Evolutionary conservation across 2,888 invertebrate species (phyloP), one percentile per base, ranked within the genome.

Genomic region (Microplitis deprimator): DNA sequence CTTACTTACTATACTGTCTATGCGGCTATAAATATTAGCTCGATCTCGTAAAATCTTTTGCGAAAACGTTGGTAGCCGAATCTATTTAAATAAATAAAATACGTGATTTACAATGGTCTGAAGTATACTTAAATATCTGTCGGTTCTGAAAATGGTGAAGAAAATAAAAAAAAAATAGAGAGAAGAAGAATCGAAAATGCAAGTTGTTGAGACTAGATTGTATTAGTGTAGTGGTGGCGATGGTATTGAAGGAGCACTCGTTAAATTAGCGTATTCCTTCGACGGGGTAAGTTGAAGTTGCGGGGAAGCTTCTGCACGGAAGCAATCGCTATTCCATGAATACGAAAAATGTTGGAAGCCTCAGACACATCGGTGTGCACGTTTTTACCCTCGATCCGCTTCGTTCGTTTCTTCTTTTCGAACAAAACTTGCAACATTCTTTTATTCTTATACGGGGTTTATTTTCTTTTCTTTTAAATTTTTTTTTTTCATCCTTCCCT

Each of bases 311-410:
- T 50, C 72, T 80, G 77, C 77, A 82, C 83, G 82, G 83, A 84
- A 84, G 86, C 86, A 87, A 87, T 87, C 83, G 85, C 84, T 85
- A 85, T 87, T 87, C 84, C 85, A 87, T 87, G 87, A 87, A 87
- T 87, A 87, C 85, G 83, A 86, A 87, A 87, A 86, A 83, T 86
- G 84, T 84, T 81, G 72, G 70, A 77, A 75, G 77, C 76, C 75
- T 80, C 82, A 70, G 71, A 78, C 76, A 62, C 75, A 81, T 74
- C 65, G 60, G 68, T 50, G 68, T 50, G 68, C 68, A 64, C 73
- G 70, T 76, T 79, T 73, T 79, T 77, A 72, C 76, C 76, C 68
- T 71, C 73, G 20, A 73, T 38, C 61, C 68, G 68, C 70, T 70
- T 70, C 69, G 69, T 67, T 59, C 39, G 64, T 65, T 70, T 72